Evolutionary conservation across 2,113 vertebrate species (phyloP).

Genomic region (Nerophis ophidion): DNA sequence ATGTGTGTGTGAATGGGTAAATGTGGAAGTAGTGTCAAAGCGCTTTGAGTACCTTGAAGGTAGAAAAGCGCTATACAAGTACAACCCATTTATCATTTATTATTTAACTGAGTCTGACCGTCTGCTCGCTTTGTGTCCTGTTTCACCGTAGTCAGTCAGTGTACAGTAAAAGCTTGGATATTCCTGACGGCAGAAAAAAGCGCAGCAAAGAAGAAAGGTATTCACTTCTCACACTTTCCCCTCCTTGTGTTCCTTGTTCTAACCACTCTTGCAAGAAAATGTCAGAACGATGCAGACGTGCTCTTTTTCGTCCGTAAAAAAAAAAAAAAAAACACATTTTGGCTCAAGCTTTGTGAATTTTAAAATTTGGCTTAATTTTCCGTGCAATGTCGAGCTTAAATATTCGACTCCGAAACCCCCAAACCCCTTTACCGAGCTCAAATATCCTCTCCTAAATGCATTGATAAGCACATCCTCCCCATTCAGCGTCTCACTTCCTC

Average conservation of each 20-base stretch:
- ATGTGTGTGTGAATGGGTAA: too few relatives aligned
- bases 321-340: constrained; percentile 14
- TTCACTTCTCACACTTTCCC: constrained; percentile 53
- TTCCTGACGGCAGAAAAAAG: constrained; percentile 90
- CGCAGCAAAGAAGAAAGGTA: constrained; percentile 97
- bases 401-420: constrained; percentile 17
- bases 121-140: constrained; percentile 85
- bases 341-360: constrained; percentile 18
- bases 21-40: too few relatives aligned
- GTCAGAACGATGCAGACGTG: constrained; percentile 77
- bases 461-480: constrained; percentile 43
- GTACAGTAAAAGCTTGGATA: constrained; percentile 99
- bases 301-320: constrained; percentile 50
- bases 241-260: constrained; percentile 12
- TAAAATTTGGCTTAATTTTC: constrained; percentile 27
- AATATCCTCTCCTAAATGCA: constrained; percentile 41
- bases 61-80: too few relatives aligned
- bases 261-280: constrained; percentile 8
- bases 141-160: constrained; percentile 88
- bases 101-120: constrained; percentile 47
- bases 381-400: constrained; percentile 31
- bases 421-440: constrained; percentile 23
- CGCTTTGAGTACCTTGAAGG: too few relatives aligned
- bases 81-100: too few relatives aligned
- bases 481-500: constrained; percentile 53